phyloP scores from a whole-genome alignment of 2,113 vertebrate species.

The Saccopteryx bilineata region DNA sequence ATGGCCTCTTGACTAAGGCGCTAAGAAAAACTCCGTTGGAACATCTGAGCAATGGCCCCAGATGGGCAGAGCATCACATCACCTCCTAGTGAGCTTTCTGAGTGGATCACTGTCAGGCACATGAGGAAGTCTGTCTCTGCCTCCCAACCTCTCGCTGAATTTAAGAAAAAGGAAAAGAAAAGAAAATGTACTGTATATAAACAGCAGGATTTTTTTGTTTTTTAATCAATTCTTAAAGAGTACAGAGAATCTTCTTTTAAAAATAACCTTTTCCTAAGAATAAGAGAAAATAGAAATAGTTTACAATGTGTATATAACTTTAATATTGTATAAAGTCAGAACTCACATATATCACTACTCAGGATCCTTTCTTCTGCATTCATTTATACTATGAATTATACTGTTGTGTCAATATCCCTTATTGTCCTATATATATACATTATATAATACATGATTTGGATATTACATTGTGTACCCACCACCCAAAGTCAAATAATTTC shows the following conservation, averaged over 20 bases:
- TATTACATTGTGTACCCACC: too few species aligned
- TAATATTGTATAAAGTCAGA: neutral
- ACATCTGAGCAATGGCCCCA: too few species aligned
- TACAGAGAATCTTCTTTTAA: neutral
- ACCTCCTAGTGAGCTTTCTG: too few species aligned
- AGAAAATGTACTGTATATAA: neutral
- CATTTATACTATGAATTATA: neutral
- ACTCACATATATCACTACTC: neutral
- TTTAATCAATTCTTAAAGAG: neutral
- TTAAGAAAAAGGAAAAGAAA: too few species aligned
- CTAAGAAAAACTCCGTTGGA: too few species aligned
- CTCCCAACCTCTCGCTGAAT: too few species aligned
- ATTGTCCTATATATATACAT: neutral
- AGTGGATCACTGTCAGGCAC: too few species aligned
- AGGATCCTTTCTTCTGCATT: neutral
- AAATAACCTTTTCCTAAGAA: neutral
- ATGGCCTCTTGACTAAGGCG: too few species aligned
- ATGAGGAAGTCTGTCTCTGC: too few species aligned
- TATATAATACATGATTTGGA: too few species aligned
- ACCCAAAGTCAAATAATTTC: too few species aligned
- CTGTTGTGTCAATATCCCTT: neutral
- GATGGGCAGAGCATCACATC: too few species aligned
- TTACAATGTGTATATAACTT: neutral
- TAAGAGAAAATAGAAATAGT: neutral
- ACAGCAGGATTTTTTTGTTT: neutral